phyloP scores from a whole-genome alignment of 2,113 vertebrate species.

The Dicerorhinus sumatrensis region DNA sequence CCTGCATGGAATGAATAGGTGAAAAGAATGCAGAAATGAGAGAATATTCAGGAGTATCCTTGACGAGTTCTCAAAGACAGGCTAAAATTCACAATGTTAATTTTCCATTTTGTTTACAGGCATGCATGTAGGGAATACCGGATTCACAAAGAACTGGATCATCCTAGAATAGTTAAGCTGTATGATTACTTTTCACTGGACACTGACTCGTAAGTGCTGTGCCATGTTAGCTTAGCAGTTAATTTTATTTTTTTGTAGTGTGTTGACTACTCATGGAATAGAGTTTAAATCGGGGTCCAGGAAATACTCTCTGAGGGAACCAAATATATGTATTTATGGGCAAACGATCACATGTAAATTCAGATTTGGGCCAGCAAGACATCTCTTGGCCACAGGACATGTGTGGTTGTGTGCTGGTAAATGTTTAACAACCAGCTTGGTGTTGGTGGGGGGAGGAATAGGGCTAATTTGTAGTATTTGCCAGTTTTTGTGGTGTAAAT shows the following conservation, averaged over 20 bases:
- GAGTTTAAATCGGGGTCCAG: neutral
- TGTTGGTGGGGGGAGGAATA: neutral
- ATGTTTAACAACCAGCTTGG: neutral
- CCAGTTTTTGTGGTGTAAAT: neutral
- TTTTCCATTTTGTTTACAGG: conserved; percentile 85
- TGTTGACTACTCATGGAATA: neutral
- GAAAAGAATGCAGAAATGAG: neutral
- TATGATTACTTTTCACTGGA: conserved; percentile 99
- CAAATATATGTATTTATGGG: neutral
- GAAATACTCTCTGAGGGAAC: neutral
- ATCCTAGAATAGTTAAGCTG: conserved; percentile 99
- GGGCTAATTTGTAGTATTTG: neutral
- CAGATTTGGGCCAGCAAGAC: neutral
- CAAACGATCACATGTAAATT: conserved; percentile 12
- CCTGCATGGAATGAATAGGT: neutral
- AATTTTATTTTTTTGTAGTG: neutral
- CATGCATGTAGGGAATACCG: conserved; percentile 99
- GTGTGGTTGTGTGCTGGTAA: neutral
- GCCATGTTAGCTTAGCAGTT: neutral
- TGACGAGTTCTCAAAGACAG: neutral
- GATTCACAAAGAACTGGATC: conserved; percentile 99
- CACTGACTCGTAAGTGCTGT: conserved; percentile 97
- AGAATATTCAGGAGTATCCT: neutral
- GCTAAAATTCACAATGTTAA: conserved; percentile 59
- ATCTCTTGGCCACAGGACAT: neutral